These are phyloP conservation scores for Stratiomys singularior DNA, from an alignment of 2,888 invertebrate genomes.

Conservation along the genomic window DNA sequence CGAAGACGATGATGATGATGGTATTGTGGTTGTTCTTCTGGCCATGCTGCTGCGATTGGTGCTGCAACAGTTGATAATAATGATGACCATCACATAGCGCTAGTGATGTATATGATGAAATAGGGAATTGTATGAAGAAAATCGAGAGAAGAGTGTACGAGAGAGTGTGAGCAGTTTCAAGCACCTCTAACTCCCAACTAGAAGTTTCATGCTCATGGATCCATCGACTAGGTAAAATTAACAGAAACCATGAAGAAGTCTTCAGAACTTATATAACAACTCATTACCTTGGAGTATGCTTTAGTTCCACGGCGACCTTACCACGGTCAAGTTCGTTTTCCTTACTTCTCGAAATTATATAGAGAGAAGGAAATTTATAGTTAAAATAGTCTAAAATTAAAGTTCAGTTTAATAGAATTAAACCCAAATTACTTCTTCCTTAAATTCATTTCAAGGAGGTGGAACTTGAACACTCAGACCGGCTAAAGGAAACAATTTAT, in stretches of 20 bases:
- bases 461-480: not conserved
- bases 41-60: constrained; percentile 50
- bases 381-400: not conserved
- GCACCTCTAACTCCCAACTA: not conserved
- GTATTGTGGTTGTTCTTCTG: constrained; percentile 50
- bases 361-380: constrained; percentile 5
- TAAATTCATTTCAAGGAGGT: constrained; percentile 5
- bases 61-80: constrained; percentile 14
- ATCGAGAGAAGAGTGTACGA: constrained; percentile 13
- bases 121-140: constrained; percentile 19
- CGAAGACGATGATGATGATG: constrained; percentile 47
- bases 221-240: constrained; percentile 15
- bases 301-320: constrained; percentile 66
- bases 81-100: constrained; percentile 13
- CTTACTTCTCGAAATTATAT: constrained; percentile 46
- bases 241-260: constrained; percentile 57
- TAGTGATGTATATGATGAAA: constrained; percentile 17
- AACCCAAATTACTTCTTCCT: not conserved
- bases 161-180: not conserved
- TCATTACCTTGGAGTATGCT: constrained; percentile 64
- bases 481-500: not conserved
- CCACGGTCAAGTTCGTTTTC: constrained; percentile 64
- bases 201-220: not conserved
- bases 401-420: not conserved
- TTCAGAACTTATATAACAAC: constrained; percentile 66